phyloP scores from a whole-genome alignment of 2,888 invertebrate species.

The Drosophila merina region DNA sequence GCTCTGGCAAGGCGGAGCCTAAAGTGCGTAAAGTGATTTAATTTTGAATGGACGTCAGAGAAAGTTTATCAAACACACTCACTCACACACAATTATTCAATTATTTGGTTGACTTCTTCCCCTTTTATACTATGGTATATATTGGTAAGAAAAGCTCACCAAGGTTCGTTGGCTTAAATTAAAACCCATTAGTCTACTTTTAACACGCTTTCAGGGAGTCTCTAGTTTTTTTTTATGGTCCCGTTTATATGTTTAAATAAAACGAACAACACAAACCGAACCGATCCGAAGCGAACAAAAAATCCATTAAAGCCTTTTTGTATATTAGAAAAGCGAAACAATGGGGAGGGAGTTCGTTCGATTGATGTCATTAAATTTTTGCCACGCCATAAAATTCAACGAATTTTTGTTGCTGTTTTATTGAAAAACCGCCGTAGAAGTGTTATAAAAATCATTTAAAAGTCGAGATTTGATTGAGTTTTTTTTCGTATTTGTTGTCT shows the following conservation, averaged over 20 bases:
- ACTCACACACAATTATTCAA: conserved; percentile 64
- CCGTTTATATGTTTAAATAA: conserved; percentile 63
- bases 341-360: conserved; percentile 49
- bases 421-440: conserved; percentile 56
- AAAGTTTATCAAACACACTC: conserved; percentile 57
- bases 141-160: conserved; percentile 32
- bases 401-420: conserved; percentile 28
- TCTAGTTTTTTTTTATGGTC: conserved; percentile 30
- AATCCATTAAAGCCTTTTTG: conserved; percentile 66
- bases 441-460: conserved; percentile 78
- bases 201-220: conserved; percentile 61
- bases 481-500: conserved; percentile 1
- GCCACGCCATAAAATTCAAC: conserved; percentile 69
- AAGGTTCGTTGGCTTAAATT: conserved; percentile 52
- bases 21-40: conserved; percentile 69
- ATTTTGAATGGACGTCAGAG: conserved; percentile 66
- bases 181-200: conserved; percentile 68
- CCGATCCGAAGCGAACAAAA: conserved; percentile 26
- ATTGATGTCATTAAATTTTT: conserved; percentile 68
- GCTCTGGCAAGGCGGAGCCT: conserved; percentile 50
- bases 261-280: conserved; percentile 27
- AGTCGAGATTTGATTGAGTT: conserved; percentile 38
- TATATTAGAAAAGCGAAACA: conserved; percentile 62
- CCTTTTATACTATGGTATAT: not conserved
- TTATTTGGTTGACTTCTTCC: conserved; percentile 44